These are phyloP conservation scores for Phymanthus crucifer DNA, from an alignment of 92 coral and sea anemone genomes.

Conservation along the genomic window DNA sequence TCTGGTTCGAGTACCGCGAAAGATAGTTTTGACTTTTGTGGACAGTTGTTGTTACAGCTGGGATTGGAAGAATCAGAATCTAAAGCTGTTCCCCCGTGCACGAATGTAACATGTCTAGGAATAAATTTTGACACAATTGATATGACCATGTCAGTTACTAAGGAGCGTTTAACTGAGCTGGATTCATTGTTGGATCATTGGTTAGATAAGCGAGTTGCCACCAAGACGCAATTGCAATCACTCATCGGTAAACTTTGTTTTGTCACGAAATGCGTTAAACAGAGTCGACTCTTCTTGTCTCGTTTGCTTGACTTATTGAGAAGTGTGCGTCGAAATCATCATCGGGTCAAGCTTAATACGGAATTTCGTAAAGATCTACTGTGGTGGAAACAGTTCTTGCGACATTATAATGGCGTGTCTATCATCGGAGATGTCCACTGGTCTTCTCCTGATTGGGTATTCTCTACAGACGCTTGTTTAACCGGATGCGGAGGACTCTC, in stretches of 20 bases:
- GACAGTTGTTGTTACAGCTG: constrained; percentile 8
- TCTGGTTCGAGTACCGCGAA: background rate
- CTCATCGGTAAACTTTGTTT: constrained; percentile 39
- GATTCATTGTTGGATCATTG: constrained; percentile 15
- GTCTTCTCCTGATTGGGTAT: background rate
- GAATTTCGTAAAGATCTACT: background rate
- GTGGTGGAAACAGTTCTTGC: background rate
- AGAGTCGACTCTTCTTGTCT: constrained; percentile 38
- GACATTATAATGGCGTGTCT: background rate
- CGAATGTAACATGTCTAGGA: constrained; percentile 33
- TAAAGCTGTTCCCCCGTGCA: constrained; percentile 39
- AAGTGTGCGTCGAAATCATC: constrained; percentile 28
- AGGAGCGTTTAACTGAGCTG: constrained; percentile 24
- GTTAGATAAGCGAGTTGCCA: constrained; percentile 11
- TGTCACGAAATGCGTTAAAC: constrained; percentile 52
- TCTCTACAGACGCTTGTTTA: background rate
- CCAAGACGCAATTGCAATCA: constrained; percentile 37
- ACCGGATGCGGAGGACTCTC: constrained; percentile 40
- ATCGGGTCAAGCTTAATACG: constrained; percentile 17
- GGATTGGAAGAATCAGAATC: constrained; percentile 37
- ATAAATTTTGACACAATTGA: constrained; percentile 29
- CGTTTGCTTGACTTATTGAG: constrained; percentile 33
- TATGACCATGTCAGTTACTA: constrained; percentile 36
- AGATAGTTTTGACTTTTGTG: constrained; percentile 1
- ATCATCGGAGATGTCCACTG: background rate